A percentile compares a stretch with the other conserved stretches of the same genome.
These are phyloP conservation scores for Mirza zaza DNA, from an alignment of 2,113 vertebrate species.

Conservation along the genomic window DNA sequence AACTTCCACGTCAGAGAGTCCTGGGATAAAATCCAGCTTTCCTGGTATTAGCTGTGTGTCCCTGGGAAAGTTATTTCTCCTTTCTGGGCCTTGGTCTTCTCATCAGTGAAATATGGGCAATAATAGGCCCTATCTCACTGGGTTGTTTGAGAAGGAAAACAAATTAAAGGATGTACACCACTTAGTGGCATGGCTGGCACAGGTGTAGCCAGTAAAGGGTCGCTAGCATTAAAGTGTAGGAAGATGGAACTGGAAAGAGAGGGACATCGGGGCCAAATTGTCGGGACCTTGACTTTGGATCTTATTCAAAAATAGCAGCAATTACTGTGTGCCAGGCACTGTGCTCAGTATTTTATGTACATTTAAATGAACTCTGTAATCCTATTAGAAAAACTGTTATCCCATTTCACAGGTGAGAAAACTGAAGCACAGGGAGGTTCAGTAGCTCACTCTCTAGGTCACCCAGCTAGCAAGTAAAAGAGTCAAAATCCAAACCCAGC, in stretches of 20 bases:
- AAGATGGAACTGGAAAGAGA: background rate
- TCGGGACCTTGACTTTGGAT: background rate
- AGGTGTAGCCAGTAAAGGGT: background rate
- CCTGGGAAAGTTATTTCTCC: background rate
- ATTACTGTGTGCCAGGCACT: background rate
- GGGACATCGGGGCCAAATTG: background rate
- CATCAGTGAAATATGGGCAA: background rate
- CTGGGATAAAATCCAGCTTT: background rate
- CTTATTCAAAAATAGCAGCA: background rate
- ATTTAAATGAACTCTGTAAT: background rate
- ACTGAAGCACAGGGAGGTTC: background rate
- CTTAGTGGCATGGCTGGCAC: background rate
- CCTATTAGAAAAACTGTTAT: conserved; percentile 15
- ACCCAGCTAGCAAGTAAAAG: background rate
- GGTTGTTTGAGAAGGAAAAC: background rate
- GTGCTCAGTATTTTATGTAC: background rate
- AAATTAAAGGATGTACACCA: background rate
- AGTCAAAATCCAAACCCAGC: conserved; percentile 16
- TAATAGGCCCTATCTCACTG: background rate
- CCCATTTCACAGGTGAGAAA: background rate
- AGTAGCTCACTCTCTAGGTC: background rate
- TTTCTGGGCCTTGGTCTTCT: background rate
- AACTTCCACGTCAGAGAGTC: background rate
- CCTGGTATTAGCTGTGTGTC: background rate
- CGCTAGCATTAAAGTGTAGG: background rate